These are phyloP conservation scores for Acutogordius australiensis DNA, from an alignment of 2,888 invertebrate species.

Conservation along the genomic window DNA sequence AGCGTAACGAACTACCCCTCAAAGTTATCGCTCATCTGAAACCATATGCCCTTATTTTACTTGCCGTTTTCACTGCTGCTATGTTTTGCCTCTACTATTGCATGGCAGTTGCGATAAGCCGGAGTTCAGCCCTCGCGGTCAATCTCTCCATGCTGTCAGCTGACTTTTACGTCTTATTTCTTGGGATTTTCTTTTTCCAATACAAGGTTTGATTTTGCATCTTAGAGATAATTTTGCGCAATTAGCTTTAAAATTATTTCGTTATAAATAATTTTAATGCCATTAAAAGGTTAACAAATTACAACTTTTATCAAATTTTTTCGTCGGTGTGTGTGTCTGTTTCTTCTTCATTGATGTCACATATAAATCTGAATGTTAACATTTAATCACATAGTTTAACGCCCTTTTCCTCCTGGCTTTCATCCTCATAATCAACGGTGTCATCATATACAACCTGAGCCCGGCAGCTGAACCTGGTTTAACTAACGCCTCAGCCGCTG, in stretches of 20 bases:
- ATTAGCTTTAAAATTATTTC: too few species aligned
- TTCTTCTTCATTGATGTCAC: neutral
- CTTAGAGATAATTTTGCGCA: too few species aligned
- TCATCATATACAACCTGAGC: neutral
- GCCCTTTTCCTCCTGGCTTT: slow-evolving; percentile 50
- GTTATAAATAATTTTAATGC: too few species aligned
- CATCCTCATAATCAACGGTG: slow-evolving; percentile 40
- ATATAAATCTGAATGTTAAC: too few species aligned
- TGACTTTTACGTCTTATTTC: slow-evolving; percentile 50
- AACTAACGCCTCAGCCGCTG: too few species aligned
- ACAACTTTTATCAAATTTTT: too few species aligned
- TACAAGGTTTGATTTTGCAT: too few species aligned
- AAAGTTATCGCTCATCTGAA: neutral
- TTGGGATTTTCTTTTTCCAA: slow-evolving; percentile 46
- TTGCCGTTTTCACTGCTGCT: slow-evolving; percentile 33
- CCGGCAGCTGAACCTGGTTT: too few species aligned
- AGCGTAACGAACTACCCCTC: neutral
- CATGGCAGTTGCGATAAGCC: slow-evolving; percentile 41
- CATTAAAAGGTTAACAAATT: too few species aligned
- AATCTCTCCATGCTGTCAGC: slow-evolving; percentile 51
- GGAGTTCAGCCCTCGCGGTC: slow-evolving; percentile 48
- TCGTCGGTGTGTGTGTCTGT: too few species aligned
- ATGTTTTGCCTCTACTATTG: slow-evolving; percentile 46
- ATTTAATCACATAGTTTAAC: slow-evolving; percentile 38
- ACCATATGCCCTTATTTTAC: neutral